Evolutionary conservation across 2,797 vertebrate species (phyloP), one percentile per base, ranked within the genome.

Genomic region (Miopithecus talapoin): DNA sequence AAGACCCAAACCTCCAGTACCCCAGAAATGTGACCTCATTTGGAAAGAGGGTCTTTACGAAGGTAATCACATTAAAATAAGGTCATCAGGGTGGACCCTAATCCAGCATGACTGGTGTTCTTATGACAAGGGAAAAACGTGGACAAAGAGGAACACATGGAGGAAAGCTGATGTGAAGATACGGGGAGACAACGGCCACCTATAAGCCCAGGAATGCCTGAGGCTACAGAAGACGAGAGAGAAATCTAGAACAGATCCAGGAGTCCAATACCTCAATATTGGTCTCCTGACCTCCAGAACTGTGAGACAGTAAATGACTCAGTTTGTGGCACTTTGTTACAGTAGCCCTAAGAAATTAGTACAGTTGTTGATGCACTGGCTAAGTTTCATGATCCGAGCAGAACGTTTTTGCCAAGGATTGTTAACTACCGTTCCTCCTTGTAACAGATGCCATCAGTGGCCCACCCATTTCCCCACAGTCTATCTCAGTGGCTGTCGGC

Each of bases 381-480:
- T 39, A 21, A 48, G n/a, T 72, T 8, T 36, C 33, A 26, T 0
- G 9, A 14, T 41, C 64, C 1, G 0, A 39, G 72, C 0, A 0
- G 43, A 50, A 64, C 8, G 39, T 7, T 16, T 53, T 78, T 70
- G 17, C 14, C 57, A 55, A 64, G 26, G 8, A 8, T 12, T 8
- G 4, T 14, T 33, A 36, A 2, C 22, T 2, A 24, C 50, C 21
- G 8, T 26, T 55, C 5, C 26, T 68, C n/a, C 30, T 21, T 14
- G 5, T 9, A 74, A 8, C 5, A 14, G 21, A 43, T 28, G 9
- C 26, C 79, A 22, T 8, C 19, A 0, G 1, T n/a, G 24, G 8
- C n/a, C 28, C 16, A 13, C 14, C 12, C 4, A 6, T 10, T 24
- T 78, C 61, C 55, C 79, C 6, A 2, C 26, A 4, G 9, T 41